Percentiles rank a stretch among this genome's conserved stretches.
phyloP scores from a whole-genome alignment of 2,113 vertebrate species.

The Peucedramus taeniatus region DNA sequence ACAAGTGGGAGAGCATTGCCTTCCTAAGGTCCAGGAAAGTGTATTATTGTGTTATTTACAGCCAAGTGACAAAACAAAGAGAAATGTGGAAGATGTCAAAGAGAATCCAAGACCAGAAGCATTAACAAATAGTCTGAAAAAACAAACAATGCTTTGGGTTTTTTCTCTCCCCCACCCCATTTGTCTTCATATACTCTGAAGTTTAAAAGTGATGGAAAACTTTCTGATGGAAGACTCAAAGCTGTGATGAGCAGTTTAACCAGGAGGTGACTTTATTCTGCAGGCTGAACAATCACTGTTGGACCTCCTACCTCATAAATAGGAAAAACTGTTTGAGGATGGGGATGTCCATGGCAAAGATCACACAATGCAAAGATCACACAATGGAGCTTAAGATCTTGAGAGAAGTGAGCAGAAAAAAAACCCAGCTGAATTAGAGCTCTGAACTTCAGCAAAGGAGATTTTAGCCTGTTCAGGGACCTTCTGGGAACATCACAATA shows the following conservation, averaged over 20 bases:
- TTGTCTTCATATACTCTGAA: neutral
- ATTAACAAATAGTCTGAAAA: neutral
- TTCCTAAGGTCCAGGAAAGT: neutral
- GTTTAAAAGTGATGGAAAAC: neutral
- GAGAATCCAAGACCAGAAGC: neutral
- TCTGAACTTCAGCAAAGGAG: neutral
- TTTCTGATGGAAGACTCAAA: neutral
- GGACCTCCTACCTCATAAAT: neutral
- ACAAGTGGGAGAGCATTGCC: neutral
- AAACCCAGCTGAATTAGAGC: neutral
- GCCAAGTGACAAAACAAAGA: slow-evolving; percentile 13
- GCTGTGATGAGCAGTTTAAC: neutral
- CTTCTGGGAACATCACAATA: neutral
- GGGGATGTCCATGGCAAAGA: neutral
- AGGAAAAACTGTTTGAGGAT: neutral
- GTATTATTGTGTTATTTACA: slow-evolving; percentile 22
- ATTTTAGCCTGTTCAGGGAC: neutral
- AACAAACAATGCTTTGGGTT: fast-evolving
- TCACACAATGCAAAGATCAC: no score
- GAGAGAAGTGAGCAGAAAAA: neutral
- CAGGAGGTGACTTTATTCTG: neutral
- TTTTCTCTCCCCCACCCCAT: neutral
- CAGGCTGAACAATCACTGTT: neutral
- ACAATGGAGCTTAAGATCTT: neutral
- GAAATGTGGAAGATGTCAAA: neutral